These are phyloP conservation scores for Rhinichthys osculus DNA, from an alignment of 2,797 vertebrate species.

Conservation along the genomic window DNA sequence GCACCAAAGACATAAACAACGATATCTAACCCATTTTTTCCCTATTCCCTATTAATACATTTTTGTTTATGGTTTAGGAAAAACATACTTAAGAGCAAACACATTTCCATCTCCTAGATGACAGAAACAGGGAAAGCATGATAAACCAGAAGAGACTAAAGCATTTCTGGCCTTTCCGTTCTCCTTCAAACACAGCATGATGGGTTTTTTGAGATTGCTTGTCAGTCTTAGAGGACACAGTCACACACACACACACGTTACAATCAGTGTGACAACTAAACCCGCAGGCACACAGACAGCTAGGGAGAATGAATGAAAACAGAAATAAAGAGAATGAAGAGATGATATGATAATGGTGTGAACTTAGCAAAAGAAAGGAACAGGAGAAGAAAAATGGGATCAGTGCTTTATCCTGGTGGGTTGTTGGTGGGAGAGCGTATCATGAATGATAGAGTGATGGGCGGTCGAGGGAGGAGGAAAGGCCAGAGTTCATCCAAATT, in stretches of 20 bases:
- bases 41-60: slow-evolving; percentile 4
- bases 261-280: slow-evolving; percentile 48
- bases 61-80: slow-evolving; percentile 27
- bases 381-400: slow-evolving; percentile 50
- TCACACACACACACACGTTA: not conserved
- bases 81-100: slow-evolving; percentile 25
- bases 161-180: slow-evolving; percentile 27
- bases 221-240: slow-evolving; percentile 48
- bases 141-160: slow-evolving; percentile 23
- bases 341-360: slow-evolving; percentile 35
- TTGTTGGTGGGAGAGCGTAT: slow-evolving; percentile 3
- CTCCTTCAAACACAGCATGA: slow-evolving; percentile 53
- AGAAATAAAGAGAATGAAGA: slow-evolving; percentile 11
- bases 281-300: slow-evolving; percentile 9
- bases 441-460: slow-evolving; percentile 51
- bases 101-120: slow-evolving; percentile 21
- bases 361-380: slow-evolving; percentile 29
- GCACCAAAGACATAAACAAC: not conserved
- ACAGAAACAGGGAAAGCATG: slow-evolving; percentile 35
- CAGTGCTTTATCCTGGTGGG: slow-evolving; percentile 7
- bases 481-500: slow-evolving; percentile 41
- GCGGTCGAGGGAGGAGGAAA: slow-evolving; percentile 18
- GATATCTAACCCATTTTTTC: not conserved
- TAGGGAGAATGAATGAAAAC: slow-evolving; percentile 6
- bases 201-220: slow-evolving; percentile 48